Conservation (phyloP, 2,113 vertebrate species). For the Typhlomys cinereus region DNA sequence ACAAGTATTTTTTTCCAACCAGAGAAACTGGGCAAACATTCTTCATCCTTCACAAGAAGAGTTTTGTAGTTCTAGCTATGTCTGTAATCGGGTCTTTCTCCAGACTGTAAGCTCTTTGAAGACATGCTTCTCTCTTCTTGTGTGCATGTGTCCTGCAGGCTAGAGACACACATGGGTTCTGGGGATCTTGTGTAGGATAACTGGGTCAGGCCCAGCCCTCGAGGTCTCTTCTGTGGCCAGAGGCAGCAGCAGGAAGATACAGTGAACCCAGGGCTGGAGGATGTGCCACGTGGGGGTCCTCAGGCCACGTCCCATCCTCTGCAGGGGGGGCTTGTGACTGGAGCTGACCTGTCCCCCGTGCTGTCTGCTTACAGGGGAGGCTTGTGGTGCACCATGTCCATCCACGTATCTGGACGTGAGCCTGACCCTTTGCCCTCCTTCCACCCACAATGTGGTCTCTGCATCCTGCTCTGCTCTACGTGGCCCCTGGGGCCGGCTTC, state of each 20-base stretch:
- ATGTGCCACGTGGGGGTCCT: fast-evolving
- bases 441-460: no score
- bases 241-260: background rate
- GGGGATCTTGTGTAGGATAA: background rate
- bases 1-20: background rate
- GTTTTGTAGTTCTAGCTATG: background rate
- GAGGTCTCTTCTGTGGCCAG: fast-evolving
- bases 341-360: fast-evolving
- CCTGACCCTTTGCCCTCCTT: background rate
- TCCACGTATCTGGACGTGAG: no score
- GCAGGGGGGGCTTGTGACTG: fast-evolving
- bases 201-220: fast-evolving
- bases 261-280: fast-evolving
- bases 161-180: fast-evolving
- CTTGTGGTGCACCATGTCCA: no score
- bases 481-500: no score
- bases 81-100: fast-evolving
- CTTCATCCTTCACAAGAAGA: fast-evolving
- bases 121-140: fast-evolving
- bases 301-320: fast-evolving
- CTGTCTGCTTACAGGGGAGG: fast-evolving
- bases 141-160: background rate
- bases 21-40: background rate
- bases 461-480: background rate
- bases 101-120: background rate